Evolutionary conservation across 2,888 invertebrate genomes (phyloP), one percentile per base, ranked within the genome.

Genomic region (Troides aeacus): DNA sequence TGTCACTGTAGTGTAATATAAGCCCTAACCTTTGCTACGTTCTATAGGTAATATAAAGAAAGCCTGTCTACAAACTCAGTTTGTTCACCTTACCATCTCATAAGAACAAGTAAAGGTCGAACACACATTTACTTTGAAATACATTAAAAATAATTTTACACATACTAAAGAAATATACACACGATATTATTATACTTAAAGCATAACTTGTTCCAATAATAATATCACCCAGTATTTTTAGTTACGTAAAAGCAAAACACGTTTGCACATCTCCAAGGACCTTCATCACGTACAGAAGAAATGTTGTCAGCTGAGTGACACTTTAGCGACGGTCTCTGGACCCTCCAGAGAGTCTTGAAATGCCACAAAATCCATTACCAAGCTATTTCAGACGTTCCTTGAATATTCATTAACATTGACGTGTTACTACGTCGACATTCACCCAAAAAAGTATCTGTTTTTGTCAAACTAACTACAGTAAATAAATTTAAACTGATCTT

Each of bases 221-320:
- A 39, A 5, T 39, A 1, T 39, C 10, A 39, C 10, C 8, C n/a
- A 10, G 21, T 57, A 57, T 57, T 21, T 18, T 18, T 57, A 50
- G 50, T 5, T 50, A 50, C 50, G 50, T 50, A 50, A 17, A 57
- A 57, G 18, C 7, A 57, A 5, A 21, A 21, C 18, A 56, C 57
- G 57, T 57, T 57, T 10, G 15, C 18, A 57, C 17, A 5, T 36
- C 57, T 57, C 42, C 23, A n/a, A 53, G 62, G 61, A 67, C 67
- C 42, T 57, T 58, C 50, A 30, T 68, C 36, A 50, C 58, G 23
- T 53, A 53, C 68, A 50, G 62, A 62, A 62, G 17, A 63, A 59
- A 59, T 50, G 63, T 64, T 68, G 63, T 59, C 63, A 59, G 68
- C 30, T 36, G 18, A 62, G 59, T 68, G 68, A 68, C 68, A 63